Base-by-base conservation (phyloP, 2,888 invertebrate genomes). In the Laothoe populi region DNA sequence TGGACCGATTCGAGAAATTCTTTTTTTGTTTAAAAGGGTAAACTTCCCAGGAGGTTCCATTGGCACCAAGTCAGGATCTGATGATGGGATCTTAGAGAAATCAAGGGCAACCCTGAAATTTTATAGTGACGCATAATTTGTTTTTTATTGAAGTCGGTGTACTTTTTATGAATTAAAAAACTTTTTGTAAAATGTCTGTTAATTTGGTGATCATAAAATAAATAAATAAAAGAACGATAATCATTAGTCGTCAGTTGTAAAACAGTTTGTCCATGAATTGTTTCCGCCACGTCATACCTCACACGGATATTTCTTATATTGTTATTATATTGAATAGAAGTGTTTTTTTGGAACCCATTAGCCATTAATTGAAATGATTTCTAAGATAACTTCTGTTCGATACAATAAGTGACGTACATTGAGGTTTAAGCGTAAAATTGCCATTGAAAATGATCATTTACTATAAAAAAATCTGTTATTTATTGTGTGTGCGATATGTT, bases 221-320 rank as follows among this genome's bases (percentile, higher is more conserved):
- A 35, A 35, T 7, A 35, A 35, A 35, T 7, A 35, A 2, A 38
- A 38, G 2, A 5, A 1, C 13, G 5, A 31, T 19, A 1, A 10
- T 35, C n/a, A 8, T 19, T 1, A 19, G 8, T 53, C 53, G 53
- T 53, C 10, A 11, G 35, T 4, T 53, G 35, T 53, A 53, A 53
- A 53, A 11, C 4, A 0, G 4, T 11, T 4, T 0, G 19, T 31
- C 35, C 19, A 53, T 53, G 53, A 53, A 76, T 79, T 80, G 83
- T 83, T 83, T 84, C 81, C 83, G 80, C 78, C 76, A 72, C 73
- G 81, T 84, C 84, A 85, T 82, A 84, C 83, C 81, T 77, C 81
- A 75, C 75, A 73, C 77, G 69, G 75, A 72, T 71, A 74, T 72
- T 73, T 70, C 69, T 73, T 53, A 53, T 35, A 53, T 53, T 44